Evolutionary conservation across 1,140 invertebrate genomes (phyloP).

Genomic region (Venustaconcha ellipsiformis): DNA sequence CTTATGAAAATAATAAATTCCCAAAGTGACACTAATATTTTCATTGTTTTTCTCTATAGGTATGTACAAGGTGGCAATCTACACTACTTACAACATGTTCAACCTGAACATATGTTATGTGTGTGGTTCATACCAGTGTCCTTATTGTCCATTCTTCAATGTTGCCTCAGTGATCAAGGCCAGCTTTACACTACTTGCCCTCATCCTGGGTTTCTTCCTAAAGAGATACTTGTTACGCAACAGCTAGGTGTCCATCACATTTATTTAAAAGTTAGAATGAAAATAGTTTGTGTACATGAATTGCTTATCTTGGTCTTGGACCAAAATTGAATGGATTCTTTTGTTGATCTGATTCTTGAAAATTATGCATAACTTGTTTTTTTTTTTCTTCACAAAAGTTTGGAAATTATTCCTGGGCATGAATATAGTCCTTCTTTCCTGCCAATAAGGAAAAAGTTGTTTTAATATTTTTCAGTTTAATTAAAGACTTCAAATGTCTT

Average conservation of each 20-base stretch:
- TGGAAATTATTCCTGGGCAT: too few species aligned
- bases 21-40: neutral
- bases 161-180: conserved; percentile 51
- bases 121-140: conserved; percentile 98
- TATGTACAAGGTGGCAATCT: conserved; percentile 93
- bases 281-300: too few species aligned
- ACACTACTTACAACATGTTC: conserved; percentile 89
- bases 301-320: too few species aligned
- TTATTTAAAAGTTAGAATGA: too few species aligned
- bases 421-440: too few species aligned
- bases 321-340: too few species aligned
- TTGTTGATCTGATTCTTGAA: too few species aligned
- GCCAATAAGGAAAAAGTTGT: too few species aligned
- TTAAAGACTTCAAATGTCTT: too few species aligned
- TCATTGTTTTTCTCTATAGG: conserved; percentile 73
- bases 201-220: conserved; percentile 45
- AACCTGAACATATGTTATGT: conserved; percentile 96
- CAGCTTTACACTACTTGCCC: conserved; percentile 41
- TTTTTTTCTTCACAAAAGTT: too few species aligned
- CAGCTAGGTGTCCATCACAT: conserved; percentile 18
- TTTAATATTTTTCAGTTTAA: too few species aligned
- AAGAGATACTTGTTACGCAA: conserved; percentile 44
- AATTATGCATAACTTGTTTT: too few species aligned
- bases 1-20: neutral
- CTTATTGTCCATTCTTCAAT: conserved; percentile 84